A percentile compares a stretch with the other conserved stretches of the same genome.
Evolutionary conservation across 2,797 vertebrate genomes (phyloP).

Genomic region (Propithecus deckenii): DNA sequence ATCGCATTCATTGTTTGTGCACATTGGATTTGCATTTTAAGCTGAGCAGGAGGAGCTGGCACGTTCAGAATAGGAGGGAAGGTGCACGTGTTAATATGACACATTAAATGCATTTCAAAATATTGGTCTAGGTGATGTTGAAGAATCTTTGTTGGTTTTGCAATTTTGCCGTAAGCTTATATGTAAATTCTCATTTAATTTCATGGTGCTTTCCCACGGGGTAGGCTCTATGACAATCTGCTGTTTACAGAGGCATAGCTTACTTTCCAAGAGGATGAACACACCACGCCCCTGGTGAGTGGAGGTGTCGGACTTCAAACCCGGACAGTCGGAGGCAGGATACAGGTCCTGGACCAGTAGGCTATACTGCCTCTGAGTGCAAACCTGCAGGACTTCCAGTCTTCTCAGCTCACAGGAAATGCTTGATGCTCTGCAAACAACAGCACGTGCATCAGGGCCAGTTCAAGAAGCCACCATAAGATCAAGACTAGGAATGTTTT

Average conservation of each 20-base stretch:
- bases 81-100: background rate
- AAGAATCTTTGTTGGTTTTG: background rate
- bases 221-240: background rate
- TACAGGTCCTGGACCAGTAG: background rate
- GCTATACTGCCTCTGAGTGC: background rate
- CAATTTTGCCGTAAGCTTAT: background rate
- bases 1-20: too few relatives aligned
- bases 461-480: background rate
- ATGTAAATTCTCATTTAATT: slow-evolving; percentile 33
- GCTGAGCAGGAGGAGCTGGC: background rate
- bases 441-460: background rate
- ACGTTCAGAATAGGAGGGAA: background rate
- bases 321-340: background rate
- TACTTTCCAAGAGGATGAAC: slow-evolving; percentile 15
- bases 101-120: background rate
- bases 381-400: background rate
- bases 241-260: background rate
- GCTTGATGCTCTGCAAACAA: background rate
- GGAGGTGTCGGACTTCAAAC: background rate
- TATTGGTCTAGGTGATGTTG: background rate
- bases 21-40: background rate
- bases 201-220: background rate
- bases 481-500: slow-evolving; percentile 14
- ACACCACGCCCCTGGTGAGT: background rate
- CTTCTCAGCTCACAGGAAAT: background rate